Base-by-base conservation (phyloP, 2,113 vertebrate species). In the Trochalopteron elliotii region DNA sequence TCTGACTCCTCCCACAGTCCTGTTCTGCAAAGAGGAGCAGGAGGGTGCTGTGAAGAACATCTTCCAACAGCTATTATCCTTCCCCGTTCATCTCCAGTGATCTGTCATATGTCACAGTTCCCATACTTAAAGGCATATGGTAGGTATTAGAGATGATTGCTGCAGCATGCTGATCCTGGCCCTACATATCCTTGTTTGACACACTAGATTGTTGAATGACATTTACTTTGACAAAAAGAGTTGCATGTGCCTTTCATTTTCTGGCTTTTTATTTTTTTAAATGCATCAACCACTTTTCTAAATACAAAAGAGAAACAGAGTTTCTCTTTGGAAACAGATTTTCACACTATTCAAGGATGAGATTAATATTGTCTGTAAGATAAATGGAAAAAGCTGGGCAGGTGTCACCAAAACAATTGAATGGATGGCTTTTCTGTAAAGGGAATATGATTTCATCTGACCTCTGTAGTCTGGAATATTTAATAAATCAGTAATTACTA, bases 71-170 rank as follows among this genome's bases (percentile, higher is more conserved):
- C 30, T 57, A 24, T 93, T 96, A 52, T 71, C 83, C 55, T 76
- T 95, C 67, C 37, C 56, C 75, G n/a, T 50, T 93, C 59, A 65
- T 80, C 83, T 85, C 27, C 79, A 88, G 60, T 68, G 65, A 89
- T 91, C 71, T 90, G 87, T 89, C 93, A 91, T 9, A 21, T 81
- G 68, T 71, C 79, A 84, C 52, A 56, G 96, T 77, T 95, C 91
- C 69, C 86, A 69, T 78, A 85, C 65, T 68, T 90, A 61, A 83
- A 95, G 84, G 69, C 83, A 87, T 94, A 74, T 85, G 87, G 84
- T 75, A 45, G 47, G 50, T 72, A 93, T 97, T 95, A 97, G 70
- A 42, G 49, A 60, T 90, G 95, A 90, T 80, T 91, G 72, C 44
- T 92, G 72, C 82, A 94, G 67, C 65, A 85, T 92, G 89, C 77